Evolutionary conservation across 1,140 invertebrate genomes (phyloP).

Genomic region (Papilio polytes): DNA sequence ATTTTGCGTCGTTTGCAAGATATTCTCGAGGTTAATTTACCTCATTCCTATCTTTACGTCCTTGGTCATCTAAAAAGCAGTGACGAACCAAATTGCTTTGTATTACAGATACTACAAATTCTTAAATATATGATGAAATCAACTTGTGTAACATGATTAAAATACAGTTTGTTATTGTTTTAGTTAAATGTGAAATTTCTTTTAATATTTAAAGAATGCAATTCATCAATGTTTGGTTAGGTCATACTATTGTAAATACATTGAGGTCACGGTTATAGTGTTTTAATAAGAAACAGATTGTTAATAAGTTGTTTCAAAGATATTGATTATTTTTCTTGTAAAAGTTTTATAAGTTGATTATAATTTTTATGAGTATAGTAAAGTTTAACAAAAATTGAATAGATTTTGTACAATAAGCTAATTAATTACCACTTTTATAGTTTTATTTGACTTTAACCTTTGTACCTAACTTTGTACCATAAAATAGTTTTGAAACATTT

Average conservation of each 20-base stretch:
- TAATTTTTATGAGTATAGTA: no score
- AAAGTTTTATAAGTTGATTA: no score
- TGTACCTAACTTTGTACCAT: no score
- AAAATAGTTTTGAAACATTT: no score
- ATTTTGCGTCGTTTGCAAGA: conserved; percentile 40
- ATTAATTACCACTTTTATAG: no score
- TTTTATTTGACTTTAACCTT: no score
- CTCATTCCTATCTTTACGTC: conserved; percentile 36
- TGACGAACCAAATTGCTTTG: conserved; percentile 31
- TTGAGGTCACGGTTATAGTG: neutral
- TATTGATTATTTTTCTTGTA: neutral
- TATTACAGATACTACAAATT: conserved; percentile 1
- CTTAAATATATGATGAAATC: conserved; percentile 5
- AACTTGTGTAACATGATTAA: conserved; percentile 7
- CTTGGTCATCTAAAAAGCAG: conserved; percentile 9
- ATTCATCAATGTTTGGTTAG: neutral
- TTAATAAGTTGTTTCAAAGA: neutral
- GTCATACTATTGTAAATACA: neutral
- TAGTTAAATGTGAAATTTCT: neutral
- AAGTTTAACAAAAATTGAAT: no score
- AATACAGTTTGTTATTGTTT: neutral
- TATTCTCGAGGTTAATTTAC: conserved; percentile 35
- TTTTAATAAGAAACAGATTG: neutral
- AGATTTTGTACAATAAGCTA: no score
- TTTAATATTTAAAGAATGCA: neutral